Evolutionary conservation across 2,888 invertebrate genomes (phyloP).

Genomic region (Apotomis betuletana): DNA sequence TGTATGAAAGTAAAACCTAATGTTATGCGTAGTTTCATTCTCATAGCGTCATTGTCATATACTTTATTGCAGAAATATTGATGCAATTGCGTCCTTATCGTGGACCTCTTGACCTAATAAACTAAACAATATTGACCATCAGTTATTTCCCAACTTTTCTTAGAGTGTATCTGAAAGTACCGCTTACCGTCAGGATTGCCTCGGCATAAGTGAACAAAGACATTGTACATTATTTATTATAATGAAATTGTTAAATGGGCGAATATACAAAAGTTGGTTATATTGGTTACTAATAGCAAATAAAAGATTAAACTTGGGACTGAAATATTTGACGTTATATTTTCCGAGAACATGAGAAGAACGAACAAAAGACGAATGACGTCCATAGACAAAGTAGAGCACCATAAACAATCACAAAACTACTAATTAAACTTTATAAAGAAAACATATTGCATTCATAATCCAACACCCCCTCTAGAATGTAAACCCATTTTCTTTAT

Average conservation of each 20-base stretch:
- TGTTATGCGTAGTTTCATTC: background rate
- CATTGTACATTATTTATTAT: constrained; percentile 32
- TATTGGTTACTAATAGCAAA: no score
- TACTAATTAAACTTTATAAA: no score
- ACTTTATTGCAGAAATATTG: constrained; percentile 14
- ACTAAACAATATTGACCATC: constrained; percentile 17
- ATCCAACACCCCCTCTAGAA: no score
- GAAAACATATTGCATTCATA: no score
- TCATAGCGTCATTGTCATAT: background rate
- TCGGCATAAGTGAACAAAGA: constrained; percentile 33
- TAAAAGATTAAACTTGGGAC: no score
- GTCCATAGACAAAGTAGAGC: no score
- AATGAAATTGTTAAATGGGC: constrained; percentile 40
- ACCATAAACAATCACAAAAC: no score
- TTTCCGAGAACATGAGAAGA: no score
- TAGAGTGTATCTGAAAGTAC: background rate
- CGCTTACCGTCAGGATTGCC: constrained; percentile 3
- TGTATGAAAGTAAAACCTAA: background rate
- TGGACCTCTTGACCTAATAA: constrained; percentile 29
- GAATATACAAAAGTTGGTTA: no score
- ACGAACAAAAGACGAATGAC: no score
- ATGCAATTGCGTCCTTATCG: constrained; percentile 18
- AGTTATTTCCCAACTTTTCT: constrained; percentile 9
- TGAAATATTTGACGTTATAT: no score
- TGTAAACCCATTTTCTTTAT: no score